Percentiles rank a stretch among this genome's conserved stretches.
These are phyloP conservation scores for Mesodorylaimus sp. DNA, from an alignment of 2,888 invertebrate species.

Conservation along the genomic window DNA sequence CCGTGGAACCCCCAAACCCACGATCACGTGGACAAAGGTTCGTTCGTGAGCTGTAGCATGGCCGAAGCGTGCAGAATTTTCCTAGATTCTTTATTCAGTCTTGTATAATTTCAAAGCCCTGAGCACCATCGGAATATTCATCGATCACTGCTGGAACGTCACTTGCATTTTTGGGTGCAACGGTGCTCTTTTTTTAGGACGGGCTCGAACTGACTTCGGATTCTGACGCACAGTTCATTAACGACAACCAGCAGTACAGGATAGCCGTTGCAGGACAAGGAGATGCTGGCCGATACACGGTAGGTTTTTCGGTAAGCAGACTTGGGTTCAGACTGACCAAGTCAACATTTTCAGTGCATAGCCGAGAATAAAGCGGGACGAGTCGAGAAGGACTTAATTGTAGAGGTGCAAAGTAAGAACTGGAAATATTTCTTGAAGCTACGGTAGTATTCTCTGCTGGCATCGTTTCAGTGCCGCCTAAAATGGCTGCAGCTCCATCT, in stretches of 20 bases:
- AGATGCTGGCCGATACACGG: constrained; percentile 43
- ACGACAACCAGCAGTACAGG: constrained; percentile 3
- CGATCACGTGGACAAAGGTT: constrained; percentile 38
- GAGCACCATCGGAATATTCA: too few species aligned
- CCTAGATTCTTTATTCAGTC: too few species aligned
- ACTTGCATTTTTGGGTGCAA: too few species aligned
- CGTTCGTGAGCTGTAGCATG: constrained; percentile 11
- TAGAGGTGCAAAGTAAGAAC: constrained; percentile 42
- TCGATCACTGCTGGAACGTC: too few species aligned
- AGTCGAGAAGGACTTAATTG: constrained; percentile 36
- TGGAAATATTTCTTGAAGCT: not conserved
- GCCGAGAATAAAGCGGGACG: constrained; percentile 42
- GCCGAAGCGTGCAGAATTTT: too few species aligned
- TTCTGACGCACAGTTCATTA: not conserved
- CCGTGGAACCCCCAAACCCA: constrained; percentile 39
- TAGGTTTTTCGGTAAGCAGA: too few species aligned
- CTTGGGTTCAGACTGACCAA: too few species aligned
- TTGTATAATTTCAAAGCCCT: too few species aligned
- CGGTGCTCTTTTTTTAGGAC: not conserved
- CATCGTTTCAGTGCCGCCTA: constrained; percentile 19
- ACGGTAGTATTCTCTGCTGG: not conserved
- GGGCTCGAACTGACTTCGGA: not conserved
- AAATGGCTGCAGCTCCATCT: constrained; percentile 12
- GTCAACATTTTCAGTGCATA: too few species aligned
- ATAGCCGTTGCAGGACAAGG: constrained; percentile 7